Evolutionary conservation across 2,888 invertebrate species (phyloP).

Genomic region (Steinernema carpocapsae): DNA sequence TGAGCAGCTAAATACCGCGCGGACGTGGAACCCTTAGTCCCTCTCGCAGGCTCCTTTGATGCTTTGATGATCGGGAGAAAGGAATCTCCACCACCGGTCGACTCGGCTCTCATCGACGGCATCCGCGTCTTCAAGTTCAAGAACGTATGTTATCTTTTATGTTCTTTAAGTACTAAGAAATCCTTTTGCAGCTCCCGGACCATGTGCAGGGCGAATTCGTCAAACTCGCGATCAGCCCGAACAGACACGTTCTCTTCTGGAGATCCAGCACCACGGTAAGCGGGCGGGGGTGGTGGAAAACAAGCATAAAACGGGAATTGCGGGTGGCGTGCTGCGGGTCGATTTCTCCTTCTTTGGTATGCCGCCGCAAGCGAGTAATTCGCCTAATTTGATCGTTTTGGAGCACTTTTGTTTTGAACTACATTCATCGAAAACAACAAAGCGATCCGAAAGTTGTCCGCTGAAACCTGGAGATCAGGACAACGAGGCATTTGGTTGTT

Average conservation of each 20-base stretch:
- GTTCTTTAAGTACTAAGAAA: background rate
- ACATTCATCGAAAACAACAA: background rate
- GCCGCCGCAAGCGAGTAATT: constrained; percentile 1
- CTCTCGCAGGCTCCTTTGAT: background rate
- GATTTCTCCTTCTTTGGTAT: background rate
- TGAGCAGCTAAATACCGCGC: constrained; percentile 3
- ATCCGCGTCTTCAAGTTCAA: constrained; percentile 33
- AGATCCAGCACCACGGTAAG: constrained; percentile 23
- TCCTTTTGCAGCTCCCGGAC: constrained; percentile 10
- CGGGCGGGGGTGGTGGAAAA: background rate
- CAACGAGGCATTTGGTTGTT: too few relatives aligned
- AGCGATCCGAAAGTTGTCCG: background rate
- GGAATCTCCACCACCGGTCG: constrained; percentile 28
- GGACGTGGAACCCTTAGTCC: background rate
- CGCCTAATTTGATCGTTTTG: constrained; percentile 4
- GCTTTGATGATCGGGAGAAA: constrained; percentile 25
- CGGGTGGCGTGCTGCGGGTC: background rate
- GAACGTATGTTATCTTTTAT: constrained; percentile 11
- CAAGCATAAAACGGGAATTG: background rate
- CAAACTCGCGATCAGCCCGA: constrained; percentile 27
- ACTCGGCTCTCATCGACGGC: constrained; percentile 10
- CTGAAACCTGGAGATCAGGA: too few relatives aligned
- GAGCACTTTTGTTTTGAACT: constrained; percentile 10
- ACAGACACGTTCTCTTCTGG: constrained; percentile 30
- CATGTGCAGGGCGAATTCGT: constrained; percentile 31